Evolutionary conservation across 2,888 invertebrate species (phyloP).

Genomic region (Punctoribates punctum): DNA sequence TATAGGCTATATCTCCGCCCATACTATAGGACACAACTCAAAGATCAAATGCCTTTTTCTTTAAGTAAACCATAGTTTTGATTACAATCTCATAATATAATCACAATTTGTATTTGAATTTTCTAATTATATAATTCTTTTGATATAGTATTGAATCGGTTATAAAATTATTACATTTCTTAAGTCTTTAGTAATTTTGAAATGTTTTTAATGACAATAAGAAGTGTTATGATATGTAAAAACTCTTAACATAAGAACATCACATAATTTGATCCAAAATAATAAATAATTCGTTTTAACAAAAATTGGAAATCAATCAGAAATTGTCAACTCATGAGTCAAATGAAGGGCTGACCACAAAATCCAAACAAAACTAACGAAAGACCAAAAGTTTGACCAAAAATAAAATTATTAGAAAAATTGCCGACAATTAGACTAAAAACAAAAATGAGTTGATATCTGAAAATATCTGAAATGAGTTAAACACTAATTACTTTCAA

Average conservation of each 20-base stretch:
- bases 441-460: not conserved
- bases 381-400: not conserved
- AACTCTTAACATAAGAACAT: not conserved
- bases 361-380: too few species aligned
- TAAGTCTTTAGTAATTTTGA: too few species aligned
- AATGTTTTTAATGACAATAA: not conserved
- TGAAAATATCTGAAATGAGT: not conserved
- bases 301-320: not conserved
- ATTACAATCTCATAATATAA: too few species aligned
- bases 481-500: not conserved
- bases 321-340: too few species aligned
- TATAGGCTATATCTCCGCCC: slow-evolving; percentile 2
- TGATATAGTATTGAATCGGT: too few species aligned
- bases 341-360: too few species aligned
- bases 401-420: not conserved
- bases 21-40: not conserved
- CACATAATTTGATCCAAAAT: not conserved
- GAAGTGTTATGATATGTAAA: not conserved
- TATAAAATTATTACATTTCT: too few species aligned
- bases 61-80: too few species aligned
- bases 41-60: not conserved
- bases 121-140: too few species aligned
- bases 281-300: not conserved
- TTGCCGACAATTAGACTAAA: too few species aligned
- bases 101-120: too few species aligned